phyloP scores from a whole-genome alignment of 2,888 invertebrate genomes.

The Drosophila fungiperda region DNA sequence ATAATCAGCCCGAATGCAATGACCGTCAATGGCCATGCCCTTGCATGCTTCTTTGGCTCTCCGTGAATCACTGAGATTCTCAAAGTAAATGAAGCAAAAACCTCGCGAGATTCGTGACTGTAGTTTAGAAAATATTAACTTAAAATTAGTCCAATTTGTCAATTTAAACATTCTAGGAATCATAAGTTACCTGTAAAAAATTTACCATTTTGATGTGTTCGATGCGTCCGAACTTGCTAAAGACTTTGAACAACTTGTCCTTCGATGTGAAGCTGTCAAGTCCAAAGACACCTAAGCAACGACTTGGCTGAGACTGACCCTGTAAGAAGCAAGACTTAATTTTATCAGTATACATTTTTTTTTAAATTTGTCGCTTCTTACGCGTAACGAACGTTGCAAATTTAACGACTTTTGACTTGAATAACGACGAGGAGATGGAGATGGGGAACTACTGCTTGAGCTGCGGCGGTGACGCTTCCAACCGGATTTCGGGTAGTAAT shows the following conservation, averaged over 20 bases:
- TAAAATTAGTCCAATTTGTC: background rate
- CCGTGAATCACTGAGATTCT: conserved; percentile 94
- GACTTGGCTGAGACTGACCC: conserved; percentile 90
- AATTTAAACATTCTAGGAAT: background rate
- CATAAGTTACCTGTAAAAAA: conserved; percentile 89
- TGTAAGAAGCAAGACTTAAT: conserved; percentile 14
- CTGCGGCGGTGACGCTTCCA: conserved; percentile 11
- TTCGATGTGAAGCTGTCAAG: conserved; percentile 96
- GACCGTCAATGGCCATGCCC: conserved; percentile 96
- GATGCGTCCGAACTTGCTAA: conserved; percentile 95
- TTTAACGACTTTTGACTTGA: conserved; percentile 16
- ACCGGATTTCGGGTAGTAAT: conserved; percentile 85
- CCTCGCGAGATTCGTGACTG: conserved; percentile 96
- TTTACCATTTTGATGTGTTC: conserved; percentile 96
- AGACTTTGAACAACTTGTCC: conserved; percentile 95
- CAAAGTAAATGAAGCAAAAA: conserved; percentile 98
- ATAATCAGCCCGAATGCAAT: conserved; percentile 96
- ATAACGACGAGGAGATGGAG: conserved; percentile 9
- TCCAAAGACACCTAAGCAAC: conserved; percentile 97
- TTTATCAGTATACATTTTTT: background rate
- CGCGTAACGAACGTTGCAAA: conserved; percentile 32
- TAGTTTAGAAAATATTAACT: conserved; percentile 51
- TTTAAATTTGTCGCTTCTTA: conserved; percentile 19
- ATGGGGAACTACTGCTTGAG: background rate
- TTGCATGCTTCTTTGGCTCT: conserved; percentile 96